Evolutionary conservation across 2,113 vertebrate species (phyloP).

Genomic region (Prietella phreatophila): DNA sequence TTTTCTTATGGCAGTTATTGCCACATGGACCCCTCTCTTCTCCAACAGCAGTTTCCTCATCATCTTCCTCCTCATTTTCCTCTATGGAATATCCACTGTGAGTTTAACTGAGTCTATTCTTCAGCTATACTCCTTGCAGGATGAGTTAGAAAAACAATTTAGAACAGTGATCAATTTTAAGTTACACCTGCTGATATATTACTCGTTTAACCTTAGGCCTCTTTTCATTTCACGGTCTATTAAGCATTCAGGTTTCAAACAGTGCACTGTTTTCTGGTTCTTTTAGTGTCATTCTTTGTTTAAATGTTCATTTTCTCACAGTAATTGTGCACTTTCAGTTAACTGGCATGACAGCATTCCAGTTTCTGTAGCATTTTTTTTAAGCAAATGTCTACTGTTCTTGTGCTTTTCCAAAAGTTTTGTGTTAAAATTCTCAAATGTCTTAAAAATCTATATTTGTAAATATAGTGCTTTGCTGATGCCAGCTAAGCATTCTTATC

Average conservation of each 20-base stretch:
- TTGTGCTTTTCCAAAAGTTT: background rate
- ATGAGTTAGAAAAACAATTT: background rate
- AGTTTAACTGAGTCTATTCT: constrained; percentile 64
- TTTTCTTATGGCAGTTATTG: constrained; percentile 89
- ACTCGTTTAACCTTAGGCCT: constrained; percentile 10
- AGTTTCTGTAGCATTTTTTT: background rate
- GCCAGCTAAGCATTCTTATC: background rate
- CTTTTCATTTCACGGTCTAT: background rate
- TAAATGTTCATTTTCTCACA: background rate
- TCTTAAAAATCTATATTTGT: background rate
- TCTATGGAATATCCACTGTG: constrained; percentile 93
- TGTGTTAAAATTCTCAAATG: background rate
- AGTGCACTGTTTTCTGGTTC: background rate
- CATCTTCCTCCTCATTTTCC: constrained; percentile 90
- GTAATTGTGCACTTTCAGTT: background rate
- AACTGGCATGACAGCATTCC: background rate
- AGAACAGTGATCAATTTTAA: constrained; percentile 24
- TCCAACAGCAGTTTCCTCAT: constrained; percentile 88
- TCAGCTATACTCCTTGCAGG: background rate
- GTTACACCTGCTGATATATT: background rate
- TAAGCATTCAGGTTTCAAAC: background rate
- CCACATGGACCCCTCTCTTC: constrained; percentile 87
- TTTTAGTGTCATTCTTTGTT: background rate
- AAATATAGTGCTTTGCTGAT: background rate
- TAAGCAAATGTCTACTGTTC: background rate